Conservation (phyloP, 2,113 vertebrate species). For the Xiphias gladius region DNA sequence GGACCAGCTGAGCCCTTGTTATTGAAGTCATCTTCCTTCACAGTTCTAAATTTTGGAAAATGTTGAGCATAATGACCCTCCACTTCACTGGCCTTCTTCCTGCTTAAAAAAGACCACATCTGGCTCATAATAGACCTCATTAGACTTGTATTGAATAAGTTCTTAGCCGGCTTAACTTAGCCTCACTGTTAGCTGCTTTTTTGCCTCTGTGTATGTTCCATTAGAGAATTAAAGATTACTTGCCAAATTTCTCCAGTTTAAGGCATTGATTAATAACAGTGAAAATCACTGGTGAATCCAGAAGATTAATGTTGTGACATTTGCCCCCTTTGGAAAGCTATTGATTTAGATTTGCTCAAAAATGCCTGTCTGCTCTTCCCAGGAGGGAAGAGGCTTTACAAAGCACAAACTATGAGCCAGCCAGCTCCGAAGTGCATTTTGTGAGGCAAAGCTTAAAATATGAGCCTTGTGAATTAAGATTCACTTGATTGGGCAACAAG, state of each 20-base stretch:
- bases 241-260: slow-evolving; percentile 78
- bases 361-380: slow-evolving; percentile 67
- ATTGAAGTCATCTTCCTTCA: slow-evolving; percentile 57
- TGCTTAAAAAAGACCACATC: slow-evolving; percentile 73
- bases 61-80: slow-evolving; percentile 68
- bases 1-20: slow-evolving; percentile 64
- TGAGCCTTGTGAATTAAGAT: slow-evolving; percentile 61
- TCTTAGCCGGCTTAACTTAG: slow-evolving; percentile 61
- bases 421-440: slow-evolving; percentile 64
- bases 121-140: slow-evolving; percentile 80
- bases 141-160: slow-evolving; percentile 75
- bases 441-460: slow-evolving; percentile 53
- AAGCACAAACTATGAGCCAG: slow-evolving; percentile 43
- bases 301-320: slow-evolving; percentile 81
- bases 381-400: slow-evolving; percentile 54
- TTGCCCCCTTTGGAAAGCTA: slow-evolving; percentile 79
- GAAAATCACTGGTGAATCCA: slow-evolving; percentile 69
- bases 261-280: slow-evolving; percentile 82
- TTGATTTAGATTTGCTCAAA: slow-evolving; percentile 83
- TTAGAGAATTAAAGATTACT: slow-evolving; percentile 83
- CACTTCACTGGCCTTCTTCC: slow-evolving; percentile 60
- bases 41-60: slow-evolving; percentile 65
- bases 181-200: slow-evolving; percentile 46
- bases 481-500: slow-evolving; percentile 68
- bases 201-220: slow-evolving; percentile 63